These are phyloP conservation scores for Sebastes trivittatus DNA, from an alignment of 2,797 vertebrate species.

Conservation along the genomic window DNA sequence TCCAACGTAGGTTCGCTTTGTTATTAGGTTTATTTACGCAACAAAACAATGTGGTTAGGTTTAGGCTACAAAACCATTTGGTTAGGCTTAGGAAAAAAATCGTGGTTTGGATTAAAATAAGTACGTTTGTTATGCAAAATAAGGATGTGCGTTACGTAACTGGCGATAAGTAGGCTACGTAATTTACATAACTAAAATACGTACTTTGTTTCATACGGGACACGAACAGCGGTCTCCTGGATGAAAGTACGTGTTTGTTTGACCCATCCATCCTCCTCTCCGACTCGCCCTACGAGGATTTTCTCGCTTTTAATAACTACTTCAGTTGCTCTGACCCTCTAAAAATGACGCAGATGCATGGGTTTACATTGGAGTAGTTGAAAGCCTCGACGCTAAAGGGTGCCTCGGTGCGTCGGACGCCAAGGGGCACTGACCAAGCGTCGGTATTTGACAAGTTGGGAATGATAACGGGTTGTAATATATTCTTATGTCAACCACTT, in stretches of 20 bases:
- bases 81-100: not conserved
- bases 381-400: not conserved
- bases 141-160: rapidly evolving
- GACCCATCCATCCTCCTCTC: rapidly evolving
- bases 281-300: rapidly evolving
- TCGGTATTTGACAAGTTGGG: too few species aligned
- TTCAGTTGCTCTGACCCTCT: too few species aligned
- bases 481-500: not conserved
- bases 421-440: too few species aligned
- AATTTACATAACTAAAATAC: rapidly evolving
- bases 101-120: not conserved
- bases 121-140: not conserved
- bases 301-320: not conserved
- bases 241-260: too few species aligned
- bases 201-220: rapidly evolving
- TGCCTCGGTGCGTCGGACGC: not conserved
- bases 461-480: not conserved
- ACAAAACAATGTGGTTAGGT: rapidly evolving
- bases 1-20: rapidly evolving
- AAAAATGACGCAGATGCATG: not conserved
- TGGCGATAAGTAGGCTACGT: rapidly evolving
- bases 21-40: not conserved
- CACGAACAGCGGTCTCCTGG: too few species aligned
- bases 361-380: not conserved
- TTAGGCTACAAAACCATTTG: not conserved